phyloP scores from a whole-genome alignment of 2,113 vertebrate genomes.

The Loxodonta africana region DNA sequence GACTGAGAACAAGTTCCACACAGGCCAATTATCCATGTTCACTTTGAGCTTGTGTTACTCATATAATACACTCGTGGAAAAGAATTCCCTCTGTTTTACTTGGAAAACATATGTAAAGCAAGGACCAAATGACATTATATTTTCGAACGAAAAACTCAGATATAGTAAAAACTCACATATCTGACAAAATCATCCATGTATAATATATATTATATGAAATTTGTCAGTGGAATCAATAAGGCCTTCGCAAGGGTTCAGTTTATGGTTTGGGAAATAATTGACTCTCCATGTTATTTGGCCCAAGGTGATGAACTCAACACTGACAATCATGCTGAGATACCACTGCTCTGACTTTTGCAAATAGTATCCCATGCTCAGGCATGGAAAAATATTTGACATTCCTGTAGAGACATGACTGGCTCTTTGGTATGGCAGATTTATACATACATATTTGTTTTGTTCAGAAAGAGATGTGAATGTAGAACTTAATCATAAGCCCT shows the following conservation, averaged over 20 bases:
- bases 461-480: neutral
- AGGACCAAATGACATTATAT: neutral
- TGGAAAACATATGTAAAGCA: constrained; percentile 41
- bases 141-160: constrained; percentile 33
- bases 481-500: constrained; percentile 33
- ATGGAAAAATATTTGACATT: neutral
- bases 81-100: neutral
- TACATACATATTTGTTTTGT: neutral
- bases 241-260: neutral
- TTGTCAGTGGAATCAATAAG: neutral
- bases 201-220: constrained; percentile 26
- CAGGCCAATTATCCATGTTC: neutral
- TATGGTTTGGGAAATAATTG: neutral
- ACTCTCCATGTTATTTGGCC: constrained; percentile 1
- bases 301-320: constrained; percentile 18
- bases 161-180: neutral
- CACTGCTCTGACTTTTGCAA: neutral
- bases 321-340: neutral
- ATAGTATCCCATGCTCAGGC: neutral
- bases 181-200: neutral
- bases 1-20: neutral
- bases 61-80: neutral
- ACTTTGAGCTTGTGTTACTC: neutral
- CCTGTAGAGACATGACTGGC: neutral
- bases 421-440: neutral